Percentiles rank a stretch among this genome's conserved stretches.
These are phyloP conservation scores for Cerceris rybyensis DNA, from an alignment of 2,888 invertebrate genomes.

Conservation along the genomic window DNA sequence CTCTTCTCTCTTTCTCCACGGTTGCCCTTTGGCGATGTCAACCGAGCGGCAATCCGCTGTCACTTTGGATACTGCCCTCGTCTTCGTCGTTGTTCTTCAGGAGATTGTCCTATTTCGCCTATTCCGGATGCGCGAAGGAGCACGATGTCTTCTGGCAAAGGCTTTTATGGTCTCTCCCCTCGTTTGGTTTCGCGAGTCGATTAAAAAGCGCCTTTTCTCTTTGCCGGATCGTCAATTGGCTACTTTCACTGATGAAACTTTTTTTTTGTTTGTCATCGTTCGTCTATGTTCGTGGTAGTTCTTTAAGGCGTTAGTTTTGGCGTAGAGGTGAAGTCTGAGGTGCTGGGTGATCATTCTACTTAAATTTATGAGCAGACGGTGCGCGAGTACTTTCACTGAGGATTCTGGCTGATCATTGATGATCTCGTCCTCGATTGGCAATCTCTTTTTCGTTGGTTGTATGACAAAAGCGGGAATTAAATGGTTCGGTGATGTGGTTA, in stretches of 20 bases:
- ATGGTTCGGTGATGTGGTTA: constrained; percentile 5
- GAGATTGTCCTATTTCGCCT: constrained; percentile 55
- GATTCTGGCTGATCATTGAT: constrained; percentile 16
- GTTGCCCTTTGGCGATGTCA: constrained; percentile 54
- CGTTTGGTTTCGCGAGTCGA: neutral
- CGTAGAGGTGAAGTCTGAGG: neutral
- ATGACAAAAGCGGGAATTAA: neutral
- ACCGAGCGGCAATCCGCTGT: constrained; percentile 57
- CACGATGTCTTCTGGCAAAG: neutral
- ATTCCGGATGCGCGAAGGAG: constrained; percentile 33
- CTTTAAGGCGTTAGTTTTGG: too few relatives aligned
- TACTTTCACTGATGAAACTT: too few relatives aligned
- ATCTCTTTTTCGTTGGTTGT: neutral
- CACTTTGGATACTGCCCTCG: constrained; percentile 44
- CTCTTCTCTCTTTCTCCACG: constrained; percentile 40
- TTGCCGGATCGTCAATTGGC: too few relatives aligned
- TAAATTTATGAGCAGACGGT: neutral
- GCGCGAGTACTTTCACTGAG: constrained; percentile 36
- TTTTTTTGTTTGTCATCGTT: too few relatives aligned
- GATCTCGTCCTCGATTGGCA: neutral
- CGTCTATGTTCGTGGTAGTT: too few relatives aligned
- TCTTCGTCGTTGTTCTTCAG: constrained; percentile 65
- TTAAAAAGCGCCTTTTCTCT: too few relatives aligned
- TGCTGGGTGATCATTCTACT: neutral
- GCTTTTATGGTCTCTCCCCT: neutral